Evolutionary conservation across 1,140 invertebrate genomes (phyloP).

Genomic region (Heliconius hewitsoni): DNA sequence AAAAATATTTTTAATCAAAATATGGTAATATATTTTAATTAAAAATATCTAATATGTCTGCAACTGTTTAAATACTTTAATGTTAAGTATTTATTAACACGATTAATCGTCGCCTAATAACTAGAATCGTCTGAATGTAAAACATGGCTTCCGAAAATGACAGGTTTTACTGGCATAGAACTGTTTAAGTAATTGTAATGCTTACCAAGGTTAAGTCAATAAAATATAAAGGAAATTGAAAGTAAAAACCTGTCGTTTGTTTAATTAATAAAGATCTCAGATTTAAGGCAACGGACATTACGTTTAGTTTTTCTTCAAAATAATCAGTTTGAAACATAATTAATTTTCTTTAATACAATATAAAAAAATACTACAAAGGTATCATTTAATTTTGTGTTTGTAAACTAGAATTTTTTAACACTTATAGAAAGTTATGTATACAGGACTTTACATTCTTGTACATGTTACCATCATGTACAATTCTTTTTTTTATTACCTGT

Average conservation of each 20-base stretch:
- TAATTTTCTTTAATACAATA: neutral
- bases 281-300: too few species aligned
- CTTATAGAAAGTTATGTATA: neutral
- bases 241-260: too few species aligned
- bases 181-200: neutral
- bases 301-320: too few species aligned
- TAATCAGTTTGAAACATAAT: too few species aligned
- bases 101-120: too few species aligned
- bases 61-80: neutral
- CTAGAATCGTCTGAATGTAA: neutral
- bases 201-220: neutral
- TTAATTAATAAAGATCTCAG: too few species aligned
- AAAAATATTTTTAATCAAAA: too few species aligned
- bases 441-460: neutral
- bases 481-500: slow-evolving; percentile 50
- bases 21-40: too few species aligned
- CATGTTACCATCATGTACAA: neutral
- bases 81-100: too few species aligned
- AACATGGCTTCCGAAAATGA: slow-evolving; percentile 5
- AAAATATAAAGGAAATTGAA: neutral
- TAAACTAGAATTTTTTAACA: too few species aligned
- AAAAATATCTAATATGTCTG: neutral
- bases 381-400: too few species aligned
- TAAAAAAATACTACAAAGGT: neutral
- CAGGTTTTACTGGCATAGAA: slow-evolving; percentile 10